Conservation (phyloP, 2,113 vertebrate species). For the Ranitomeya variabilis region DNA sequence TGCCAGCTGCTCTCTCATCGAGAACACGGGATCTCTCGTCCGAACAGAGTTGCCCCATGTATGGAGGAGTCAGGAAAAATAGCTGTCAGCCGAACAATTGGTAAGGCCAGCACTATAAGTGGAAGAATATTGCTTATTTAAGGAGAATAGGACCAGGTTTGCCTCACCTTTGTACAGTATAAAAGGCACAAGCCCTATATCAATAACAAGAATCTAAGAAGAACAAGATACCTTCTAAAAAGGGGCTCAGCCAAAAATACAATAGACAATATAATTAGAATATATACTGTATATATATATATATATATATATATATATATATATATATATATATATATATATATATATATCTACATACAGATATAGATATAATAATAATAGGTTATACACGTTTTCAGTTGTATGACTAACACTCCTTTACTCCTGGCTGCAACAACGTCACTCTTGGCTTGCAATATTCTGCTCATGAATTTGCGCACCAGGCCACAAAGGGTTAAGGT, state of each 20-base stretch:
- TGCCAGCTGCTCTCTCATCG: no score
- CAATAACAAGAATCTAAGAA: background rate
- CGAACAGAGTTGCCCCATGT: no score
- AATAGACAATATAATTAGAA: background rate
- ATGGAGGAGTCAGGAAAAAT: no score
- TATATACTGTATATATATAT: no score
- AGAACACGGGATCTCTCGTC: no score
- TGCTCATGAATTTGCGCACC: background rate
- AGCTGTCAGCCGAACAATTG: no score
- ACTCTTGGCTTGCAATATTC: background rate
- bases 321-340: no score
- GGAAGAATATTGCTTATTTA: no score
- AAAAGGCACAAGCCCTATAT: background rate
- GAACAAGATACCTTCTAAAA: background rate
- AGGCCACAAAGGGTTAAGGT: slow-evolving; percentile 22
- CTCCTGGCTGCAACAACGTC: background rate
- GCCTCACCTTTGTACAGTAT: background rate
- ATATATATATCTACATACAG: no score
- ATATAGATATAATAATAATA: background rate
- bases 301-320: no score
- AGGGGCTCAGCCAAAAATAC: background rate
- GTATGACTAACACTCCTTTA: background rate
- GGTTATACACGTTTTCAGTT: background rate
- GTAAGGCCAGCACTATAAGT: no score
- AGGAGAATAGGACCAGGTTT: background rate